These are phyloP conservation scores for Glossophaga mutica DNA, from an alignment of 2,797 vertebrate genomes.

Conservation along the genomic window DNA sequence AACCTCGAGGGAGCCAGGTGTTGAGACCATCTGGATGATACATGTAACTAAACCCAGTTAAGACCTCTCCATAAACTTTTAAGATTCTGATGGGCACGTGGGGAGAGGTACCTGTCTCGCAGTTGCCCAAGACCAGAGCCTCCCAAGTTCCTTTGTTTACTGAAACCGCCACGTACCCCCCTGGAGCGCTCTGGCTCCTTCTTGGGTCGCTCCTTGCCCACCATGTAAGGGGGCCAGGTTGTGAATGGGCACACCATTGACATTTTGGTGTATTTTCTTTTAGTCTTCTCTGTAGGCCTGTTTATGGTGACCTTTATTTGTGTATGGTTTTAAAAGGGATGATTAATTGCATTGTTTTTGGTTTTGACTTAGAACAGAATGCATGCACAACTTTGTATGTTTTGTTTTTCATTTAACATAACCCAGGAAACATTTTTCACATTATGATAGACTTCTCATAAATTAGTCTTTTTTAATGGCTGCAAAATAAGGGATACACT, in stretches of 20 bases:
- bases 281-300: background rate
- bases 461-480: background rate
- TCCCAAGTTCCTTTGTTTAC: background rate
- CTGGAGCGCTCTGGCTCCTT: background rate
- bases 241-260: background rate
- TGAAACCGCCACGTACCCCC: background rate
- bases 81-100: background rate
- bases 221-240: background rate
- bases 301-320: background rate
- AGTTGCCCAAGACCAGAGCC: background rate
- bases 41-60: background rate
- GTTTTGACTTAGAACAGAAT: constrained; percentile 5
- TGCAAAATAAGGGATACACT: background rate
- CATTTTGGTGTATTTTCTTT: background rate
- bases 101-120: background rate
- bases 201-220: background rate
- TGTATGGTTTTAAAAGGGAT: background rate
- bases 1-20: background rate
- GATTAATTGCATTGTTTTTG: background rate
- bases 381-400: background rate
- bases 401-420: constrained; percentile 10
- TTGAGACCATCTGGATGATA: background rate
- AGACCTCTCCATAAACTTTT: background rate
- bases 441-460: background rate
- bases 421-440: background rate